Evolutionary conservation across 1,140 invertebrate genomes (phyloP), one percentile per base, ranked within the genome.

Genomic region (Popillia japonica): DNA sequence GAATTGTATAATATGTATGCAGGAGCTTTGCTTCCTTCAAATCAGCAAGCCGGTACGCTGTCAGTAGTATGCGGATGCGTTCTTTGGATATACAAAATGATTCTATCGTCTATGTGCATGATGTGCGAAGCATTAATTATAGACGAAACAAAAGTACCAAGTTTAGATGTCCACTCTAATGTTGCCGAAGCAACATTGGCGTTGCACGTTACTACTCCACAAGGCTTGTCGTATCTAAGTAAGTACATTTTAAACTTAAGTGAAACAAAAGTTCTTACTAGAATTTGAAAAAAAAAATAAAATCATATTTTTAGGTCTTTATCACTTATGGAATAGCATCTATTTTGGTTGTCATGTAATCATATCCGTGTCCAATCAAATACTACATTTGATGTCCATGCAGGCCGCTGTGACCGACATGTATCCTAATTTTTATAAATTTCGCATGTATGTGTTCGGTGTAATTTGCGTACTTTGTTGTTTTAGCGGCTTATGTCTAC

Each of bases 1-100:
- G 72, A 74, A 41, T 74, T 74, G n/a, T 74, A 74, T 17, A 10
- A 41, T 17, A 74, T 74, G 72, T 74, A 74, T 20, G 34, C 72
- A 10, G 72, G 72, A 0, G 34, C 27, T 14, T 22, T 23, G 1
- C 41, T 74, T 1, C 40, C 14, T 40, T 14, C 14, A 74, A 44
- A 11, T 7, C 27, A 27, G 8, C 41, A 41, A 41, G 34, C 40
- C n/a, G 72, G 72, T 74, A 20, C 72, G 6, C 17, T 74, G 0
- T 41, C 72, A 10, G 34, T 74, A 23, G 17, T 10, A n/a, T 74
- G 72, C 9, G 72, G 40, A 6, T 74, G n/a, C 17, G 6, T 34
- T 11, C 17, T 74, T 8, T n/a, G 11, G 34, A 4, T 74, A 9
- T 20, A 40, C 3, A 74, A 42, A n/a, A 41, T 74, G 2, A 34